phyloP scores from a whole-genome alignment of 2,797 vertebrate genomes.

The Pempheris klunzingeri region DNA sequence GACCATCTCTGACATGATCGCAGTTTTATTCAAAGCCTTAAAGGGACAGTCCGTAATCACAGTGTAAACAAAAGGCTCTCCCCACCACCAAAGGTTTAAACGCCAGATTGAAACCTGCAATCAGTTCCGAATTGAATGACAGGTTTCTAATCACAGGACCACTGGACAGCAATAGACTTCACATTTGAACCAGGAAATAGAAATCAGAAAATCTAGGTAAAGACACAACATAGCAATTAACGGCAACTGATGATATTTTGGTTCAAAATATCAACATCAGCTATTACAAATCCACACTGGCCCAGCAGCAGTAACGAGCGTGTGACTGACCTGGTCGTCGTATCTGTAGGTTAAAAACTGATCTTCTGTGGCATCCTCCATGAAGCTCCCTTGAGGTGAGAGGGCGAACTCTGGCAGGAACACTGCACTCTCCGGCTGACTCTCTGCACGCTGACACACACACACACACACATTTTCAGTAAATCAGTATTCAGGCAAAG shows the following conservation, averaged over 20 bases:
- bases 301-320: not conserved
- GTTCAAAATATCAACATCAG: not conserved
- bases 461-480: conserved; percentile 17
- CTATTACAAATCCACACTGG: not conserved
- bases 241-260: not conserved
- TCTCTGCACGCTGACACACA: conserved; percentile 78
- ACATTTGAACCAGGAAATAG: not conserved
- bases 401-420: conserved; percentile 95
- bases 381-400: conserved; percentile 94
- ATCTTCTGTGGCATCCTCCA: conserved; percentile 92
- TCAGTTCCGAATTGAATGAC: not conserved
- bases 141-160: not conserved
- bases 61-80: not conserved
- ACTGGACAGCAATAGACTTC: not conserved
- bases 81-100: not conserved
- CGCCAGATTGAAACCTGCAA: not conserved
- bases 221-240: not conserved
- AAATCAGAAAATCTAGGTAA: not conserved
- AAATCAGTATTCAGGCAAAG: conserved; percentile 4
- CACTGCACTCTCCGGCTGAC: conserved; percentile 87
- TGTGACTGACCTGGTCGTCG: conserved; percentile 91
- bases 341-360: conserved; percentile 92
- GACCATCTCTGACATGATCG: not conserved
- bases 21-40: not conserved
- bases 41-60: not conserved